Evolutionary conservation across 92 coral and sea anemone species (phyloP).

Genomic region (Pocillopora grandis): DNA sequence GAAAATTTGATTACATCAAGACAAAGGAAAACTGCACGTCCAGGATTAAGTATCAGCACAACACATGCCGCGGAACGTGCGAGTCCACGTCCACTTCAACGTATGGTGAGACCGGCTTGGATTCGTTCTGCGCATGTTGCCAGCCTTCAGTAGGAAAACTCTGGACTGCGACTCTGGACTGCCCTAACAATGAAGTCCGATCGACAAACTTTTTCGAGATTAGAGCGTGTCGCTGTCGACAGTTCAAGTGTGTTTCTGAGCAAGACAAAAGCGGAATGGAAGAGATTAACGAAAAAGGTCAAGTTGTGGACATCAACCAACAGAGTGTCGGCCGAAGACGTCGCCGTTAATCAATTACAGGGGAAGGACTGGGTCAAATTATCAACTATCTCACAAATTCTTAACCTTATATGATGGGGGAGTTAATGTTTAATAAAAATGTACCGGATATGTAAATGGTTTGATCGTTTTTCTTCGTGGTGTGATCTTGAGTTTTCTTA

Average conservation of each 20-base stretch:
- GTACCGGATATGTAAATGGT: too few species aligned
- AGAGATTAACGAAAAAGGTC: slow-evolving; percentile 37
- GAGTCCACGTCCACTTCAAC: slow-evolving; percentile 45
- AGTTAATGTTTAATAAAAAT: too few species aligned
- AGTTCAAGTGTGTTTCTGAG: slow-evolving; percentile 37
- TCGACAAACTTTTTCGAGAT: slow-evolving; percentile 54
- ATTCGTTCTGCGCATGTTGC: slow-evolving; percentile 59
- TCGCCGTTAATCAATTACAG: slow-evolving; percentile 32
- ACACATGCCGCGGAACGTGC: slow-evolving; percentile 62
- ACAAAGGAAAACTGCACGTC: slow-evolving; percentile 62
- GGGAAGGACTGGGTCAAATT: not conserved
- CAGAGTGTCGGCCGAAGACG: slow-evolving; percentile 32
- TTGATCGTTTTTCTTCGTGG: too few species aligned
- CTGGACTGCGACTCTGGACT: slow-evolving; percentile 32
- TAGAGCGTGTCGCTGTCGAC: slow-evolving; percentile 59
- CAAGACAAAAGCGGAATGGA: slow-evolving; percentile 52
- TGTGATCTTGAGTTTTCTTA: too few species aligned
- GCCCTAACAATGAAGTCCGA: slow-evolving; percentile 27
- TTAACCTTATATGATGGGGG: too few species aligned
- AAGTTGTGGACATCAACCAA: slow-evolving; percentile 34
- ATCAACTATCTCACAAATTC: not conserved
- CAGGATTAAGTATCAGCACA: slow-evolving; percentile 4
- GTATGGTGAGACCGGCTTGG: slow-evolving; percentile 47
- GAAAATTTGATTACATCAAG: slow-evolving; percentile 18
- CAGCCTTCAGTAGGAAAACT: slow-evolving; percentile 28